Base-by-base conservation (phyloP, 2,797 vertebrate species). In the Poecilia velifera region DNA sequence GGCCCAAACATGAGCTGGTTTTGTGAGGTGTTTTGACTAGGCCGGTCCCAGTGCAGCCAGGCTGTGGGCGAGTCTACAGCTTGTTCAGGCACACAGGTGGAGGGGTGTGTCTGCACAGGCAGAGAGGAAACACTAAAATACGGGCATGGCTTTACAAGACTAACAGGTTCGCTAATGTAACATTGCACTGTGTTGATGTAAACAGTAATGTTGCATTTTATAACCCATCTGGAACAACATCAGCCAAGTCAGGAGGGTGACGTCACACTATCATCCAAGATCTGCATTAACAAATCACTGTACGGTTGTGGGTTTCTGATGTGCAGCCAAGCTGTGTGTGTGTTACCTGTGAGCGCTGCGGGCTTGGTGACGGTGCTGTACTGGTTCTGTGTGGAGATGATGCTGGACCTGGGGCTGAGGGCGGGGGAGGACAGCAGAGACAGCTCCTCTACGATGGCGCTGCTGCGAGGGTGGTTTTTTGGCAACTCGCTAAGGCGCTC, bases 281-380 rank as follows among this genome's bases (percentile, higher is more conserved):
- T 18, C 22, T 55, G 34, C 72, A 73, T 73, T 4, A 25, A 75
- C 41, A 53, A 39, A 45, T 3, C 18, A 13, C 41, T 20, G 16
- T n/a, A 9, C 13, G 14, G 18, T 13, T 55, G 53, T 41, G 34
- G 2, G 12, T 59, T 20, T 74, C 6, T 20, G 34, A 8, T 36
- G 31, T 46, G 3, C 5, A 73, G 22, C 36, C 6, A 16, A 22
- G 76, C 36, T 41, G 47, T 66, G 5, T 10, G n/a, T 16, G 8
- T 76, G 59, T 68, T 95, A 98, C 98, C 98, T 94, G 98, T 99
- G 92, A 98, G 96, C 28, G 98, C 98, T 41, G 98, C 98, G 74
- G 98, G 98, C 92, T 98, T 99, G 84, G 97, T 97, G 83, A 99
- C 95, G 8, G 98, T 98, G 92, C 97, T 98, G 71, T 99, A 98